These are phyloP conservation scores for Volucella inflata DNA, from an alignment of 2,888 invertebrate species.

Conservation along the genomic window DNA sequence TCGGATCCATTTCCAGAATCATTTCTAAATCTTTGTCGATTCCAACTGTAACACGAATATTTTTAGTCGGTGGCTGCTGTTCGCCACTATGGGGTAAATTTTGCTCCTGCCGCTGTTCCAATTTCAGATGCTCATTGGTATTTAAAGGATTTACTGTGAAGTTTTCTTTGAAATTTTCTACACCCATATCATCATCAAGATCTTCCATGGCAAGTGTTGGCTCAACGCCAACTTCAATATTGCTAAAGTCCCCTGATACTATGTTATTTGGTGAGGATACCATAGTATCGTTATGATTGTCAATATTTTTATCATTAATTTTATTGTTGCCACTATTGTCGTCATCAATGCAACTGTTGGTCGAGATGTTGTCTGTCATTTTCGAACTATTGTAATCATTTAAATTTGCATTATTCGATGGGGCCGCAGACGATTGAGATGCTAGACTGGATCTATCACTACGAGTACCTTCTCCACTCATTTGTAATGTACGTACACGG, in stretches of 20 bases:
- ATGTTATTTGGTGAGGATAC: background rate
- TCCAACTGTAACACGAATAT: slow-evolving; percentile 85
- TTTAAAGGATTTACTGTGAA: background rate
- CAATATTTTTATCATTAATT: background rate
- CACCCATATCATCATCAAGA: slow-evolving; percentile 35
- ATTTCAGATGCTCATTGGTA: background rate
- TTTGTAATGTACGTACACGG: slow-evolving; percentile 79
- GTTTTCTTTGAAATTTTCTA: slow-evolving; percentile 21
- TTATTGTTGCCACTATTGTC: background rate
- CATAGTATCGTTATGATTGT: background rate
- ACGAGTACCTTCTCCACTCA: slow-evolving; percentile 69
- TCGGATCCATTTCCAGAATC: slow-evolving; percentile 87
- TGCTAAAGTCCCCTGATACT: slow-evolving; percentile 35
- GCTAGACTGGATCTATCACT: slow-evolving; percentile 5
- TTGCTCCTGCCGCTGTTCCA: slow-evolving; percentile 33
- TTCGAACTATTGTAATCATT: slow-evolving; percentile 13
- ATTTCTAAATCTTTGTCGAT: slow-evolving; percentile 86
- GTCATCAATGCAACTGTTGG: slow-evolving; percentile 13
- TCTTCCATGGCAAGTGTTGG: slow-evolving; percentile 77
- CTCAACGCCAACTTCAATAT: slow-evolving; percentile 80
- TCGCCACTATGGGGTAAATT: slow-evolving; percentile 17
- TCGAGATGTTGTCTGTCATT: background rate
- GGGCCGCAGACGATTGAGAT: background rate
- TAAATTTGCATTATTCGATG: background rate
- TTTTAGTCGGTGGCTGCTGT: slow-evolving; percentile 75